Base-by-base conservation (phyloP, 2,113 vertebrate genomes). In the Corvus cornix region DNA sequence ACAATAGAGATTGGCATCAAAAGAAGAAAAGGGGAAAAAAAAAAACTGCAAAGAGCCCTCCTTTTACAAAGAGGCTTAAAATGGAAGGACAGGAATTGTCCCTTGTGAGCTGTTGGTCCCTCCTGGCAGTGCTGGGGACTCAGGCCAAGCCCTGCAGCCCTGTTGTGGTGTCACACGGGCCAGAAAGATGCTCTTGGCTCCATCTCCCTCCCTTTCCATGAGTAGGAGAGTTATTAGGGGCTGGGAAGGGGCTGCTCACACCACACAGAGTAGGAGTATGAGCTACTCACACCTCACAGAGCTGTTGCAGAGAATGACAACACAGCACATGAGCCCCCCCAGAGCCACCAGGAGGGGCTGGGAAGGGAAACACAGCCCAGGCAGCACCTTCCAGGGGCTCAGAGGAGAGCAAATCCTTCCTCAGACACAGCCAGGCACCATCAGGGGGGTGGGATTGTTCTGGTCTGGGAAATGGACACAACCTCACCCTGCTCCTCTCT, bases 1-100 rank as follows among this genome's bases (percentile, higher is more conserved):
- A 97, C 90, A 96, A 97, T 96, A 90, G 96, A 64, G 84, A 80
- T 21, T 80, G 70, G 67, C 83, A 96, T 64, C 87, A 41, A 73
- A 93, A 87, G 74, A 59, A 78, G 26, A 68, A 78, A 44, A 12
- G 8, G 19, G 23, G 7, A 5, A 13, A 12, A 10, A 16, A 17
- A 41, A 60, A 39, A 39, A 10, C 44, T 4, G 15, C 11, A 80
- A 76, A 6, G 59, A 74, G 37, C 53, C 26, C 63, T 87, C 55
- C 33, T 91, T 76, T 76, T 24, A 74, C n/a, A 78, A 83, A 77
- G n/a, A 62, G 67, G 33, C 39, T 96, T 27, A 26, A 91, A 93
- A 93, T 84, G 59, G 91, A 90, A 80, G 81, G 75, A n/a, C 18
- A 13, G 51, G 18, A 18, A 14, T 53, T 18, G 62, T 22, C 46